These are phyloP conservation scores for Bombus breviceps DNA, from an alignment of 1,140 invertebrate species.

Conservation along the genomic window DNA sequence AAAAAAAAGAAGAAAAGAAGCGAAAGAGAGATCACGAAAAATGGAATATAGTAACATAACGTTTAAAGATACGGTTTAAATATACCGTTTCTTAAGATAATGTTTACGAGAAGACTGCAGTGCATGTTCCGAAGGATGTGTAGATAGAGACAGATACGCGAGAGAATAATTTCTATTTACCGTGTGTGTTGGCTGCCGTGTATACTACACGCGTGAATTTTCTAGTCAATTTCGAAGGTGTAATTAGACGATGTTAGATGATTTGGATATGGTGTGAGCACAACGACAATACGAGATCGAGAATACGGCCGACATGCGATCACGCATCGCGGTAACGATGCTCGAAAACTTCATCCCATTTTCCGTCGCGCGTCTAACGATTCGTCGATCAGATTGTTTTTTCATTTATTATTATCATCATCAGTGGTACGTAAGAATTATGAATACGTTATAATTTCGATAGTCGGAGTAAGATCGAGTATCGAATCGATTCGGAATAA, in stretches of 20 bases:
- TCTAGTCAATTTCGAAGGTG: slow-evolving; percentile 68
- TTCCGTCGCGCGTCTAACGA: not conserved
- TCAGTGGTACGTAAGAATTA: slow-evolving; percentile 20
- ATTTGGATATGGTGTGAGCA: slow-evolving; percentile 14
- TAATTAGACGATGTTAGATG: slow-evolving; percentile 29
- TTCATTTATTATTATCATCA: slow-evolving; percentile 40
- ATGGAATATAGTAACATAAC: not conserved
- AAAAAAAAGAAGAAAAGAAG: not conserved
- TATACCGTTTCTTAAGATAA: slow-evolving; percentile 48
- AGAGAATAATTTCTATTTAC: slow-evolving; percentile 43
- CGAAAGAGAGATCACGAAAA: not conserved
- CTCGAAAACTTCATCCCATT: not conserved
- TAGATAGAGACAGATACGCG: slow-evolving; percentile 39
- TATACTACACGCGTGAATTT: slow-evolving; percentile 51
- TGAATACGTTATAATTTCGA: slow-evolving; percentile 30
- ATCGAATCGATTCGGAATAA: slow-evolving; percentile 46
- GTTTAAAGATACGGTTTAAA: not conserved
- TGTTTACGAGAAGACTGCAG: slow-evolving; percentile 54
- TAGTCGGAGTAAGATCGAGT: slow-evolving; percentile 29
- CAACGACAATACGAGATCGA: slow-evolving; percentile 42
- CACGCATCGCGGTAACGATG: slow-evolving; percentile 1
- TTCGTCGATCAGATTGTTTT: slow-evolving; percentile 19
- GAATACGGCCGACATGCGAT: slow-evolving; percentile 12
- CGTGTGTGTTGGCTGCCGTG: slow-evolving; percentile 41
- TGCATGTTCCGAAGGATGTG: slow-evolving; percentile 54